A percentile compares a stretch with the other conserved stretches of the same genome.
These are phyloP conservation scores for Danio kyathit DNA, from an alignment of 2,797 vertebrate species.

Conservation along the genomic window DNA sequence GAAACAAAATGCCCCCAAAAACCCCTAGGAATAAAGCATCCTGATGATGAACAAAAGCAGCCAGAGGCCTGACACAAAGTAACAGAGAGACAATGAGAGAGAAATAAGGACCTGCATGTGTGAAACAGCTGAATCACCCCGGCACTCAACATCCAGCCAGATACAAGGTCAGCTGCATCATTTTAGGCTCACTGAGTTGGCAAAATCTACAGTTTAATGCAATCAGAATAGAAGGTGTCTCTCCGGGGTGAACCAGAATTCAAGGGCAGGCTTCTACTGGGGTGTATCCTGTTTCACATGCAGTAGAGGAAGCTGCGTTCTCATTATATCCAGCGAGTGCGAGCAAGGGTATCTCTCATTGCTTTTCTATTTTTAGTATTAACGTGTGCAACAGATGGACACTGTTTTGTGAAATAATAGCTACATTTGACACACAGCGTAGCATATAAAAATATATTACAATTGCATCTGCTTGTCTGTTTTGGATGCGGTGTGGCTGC, in stretches of 20 bases:
- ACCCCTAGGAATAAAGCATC: not conserved
- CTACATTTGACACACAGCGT: not conserved
- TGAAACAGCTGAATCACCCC: conserved; percentile 49
- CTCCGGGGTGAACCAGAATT: conserved; percentile 62
- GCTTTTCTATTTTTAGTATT: not conserved
- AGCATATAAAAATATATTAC: not conserved
- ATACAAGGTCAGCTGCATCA: conserved; percentile 72
- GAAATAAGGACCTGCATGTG: conserved; percentile 25
- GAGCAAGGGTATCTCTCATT: not conserved
- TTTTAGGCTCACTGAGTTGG: conserved; percentile 75
- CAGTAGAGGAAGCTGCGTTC: conserved; percentile 18
- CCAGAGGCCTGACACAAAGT: conserved; percentile 6
- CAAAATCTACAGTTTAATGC: conserved; percentile 74
- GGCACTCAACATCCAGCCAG: conserved; percentile 51
- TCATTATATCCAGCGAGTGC: not conserved
- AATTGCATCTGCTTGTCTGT: not conserved
- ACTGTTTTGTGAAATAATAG: not conserved
- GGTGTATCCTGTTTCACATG: conserved; percentile 47
- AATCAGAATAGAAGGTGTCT: conserved; percentile 68
- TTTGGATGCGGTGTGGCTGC: not conserved
- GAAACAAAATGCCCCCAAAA: not conserved
- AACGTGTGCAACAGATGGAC: not conserved
- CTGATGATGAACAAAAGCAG: conserved; percentile 17
- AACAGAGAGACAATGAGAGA: conserved; percentile 20
- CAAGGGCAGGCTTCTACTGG: conserved; percentile 67